These are phyloP conservation scores for Actinia equina DNA, from an alignment of 64 coral and sea anemone species.

Conservation along the genomic window DNA sequence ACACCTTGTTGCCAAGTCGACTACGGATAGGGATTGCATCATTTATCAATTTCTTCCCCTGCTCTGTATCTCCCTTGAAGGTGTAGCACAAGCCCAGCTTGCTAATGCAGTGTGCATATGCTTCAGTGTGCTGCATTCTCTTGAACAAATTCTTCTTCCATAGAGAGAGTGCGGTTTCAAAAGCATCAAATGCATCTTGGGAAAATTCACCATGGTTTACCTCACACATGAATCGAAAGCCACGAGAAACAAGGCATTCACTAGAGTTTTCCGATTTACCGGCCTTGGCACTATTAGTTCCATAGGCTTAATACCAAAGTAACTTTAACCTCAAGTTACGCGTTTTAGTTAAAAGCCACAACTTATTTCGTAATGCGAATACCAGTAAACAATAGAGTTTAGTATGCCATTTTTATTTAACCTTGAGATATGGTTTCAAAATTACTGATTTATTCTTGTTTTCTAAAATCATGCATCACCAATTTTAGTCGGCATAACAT, in stretches of 20 bases:
- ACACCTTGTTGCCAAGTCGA: conserved; percentile 1
- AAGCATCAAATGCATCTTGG: conserved; percentile 2
- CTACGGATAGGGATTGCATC: not conserved
- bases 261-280: too few species aligned
- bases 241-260: conserved; percentile 9
- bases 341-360: too few species aligned
- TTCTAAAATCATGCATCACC: too few species aligned
- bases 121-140: not conserved
- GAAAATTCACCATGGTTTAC: not conserved
- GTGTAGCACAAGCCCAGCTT: conserved; percentile 18
- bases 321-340: too few species aligned
- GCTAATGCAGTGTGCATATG: conserved; percentile 15
- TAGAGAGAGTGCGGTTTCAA: not conserved
- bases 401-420: too few species aligned
- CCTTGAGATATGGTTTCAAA: too few species aligned
- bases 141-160: not conserved
- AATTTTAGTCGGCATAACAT: too few species aligned
- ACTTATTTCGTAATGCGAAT: too few species aligned
- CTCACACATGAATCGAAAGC: conserved; percentile 13
- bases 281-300: too few species aligned
- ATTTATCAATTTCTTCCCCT: conserved; percentile 7
- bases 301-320: too few species aligned
- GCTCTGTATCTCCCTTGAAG: not conserved
- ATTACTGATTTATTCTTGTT: too few species aligned
- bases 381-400: too few species aligned